Base-by-base conservation (phyloP, 2,797 vertebrate species). In the Loris lydekkerianus region DNA sequence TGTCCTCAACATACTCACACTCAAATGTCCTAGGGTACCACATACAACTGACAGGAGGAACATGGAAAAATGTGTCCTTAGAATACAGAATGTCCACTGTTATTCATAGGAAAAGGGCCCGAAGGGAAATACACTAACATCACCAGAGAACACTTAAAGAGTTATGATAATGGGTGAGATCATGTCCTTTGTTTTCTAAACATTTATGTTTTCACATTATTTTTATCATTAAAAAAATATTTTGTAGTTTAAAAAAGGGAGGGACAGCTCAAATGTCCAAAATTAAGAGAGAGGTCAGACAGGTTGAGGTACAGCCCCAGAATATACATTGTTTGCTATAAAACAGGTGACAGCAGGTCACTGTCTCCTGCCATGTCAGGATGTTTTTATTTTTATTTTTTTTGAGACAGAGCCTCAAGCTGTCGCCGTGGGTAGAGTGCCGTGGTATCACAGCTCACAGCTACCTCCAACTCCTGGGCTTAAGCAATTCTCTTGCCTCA, bases 181-280 rank as follows among this genome's bases (percentile, higher is more conserved):
- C 14, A 43, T 65, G 53, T 78, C 75, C 27, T 21, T n/a, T 37
- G 85, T 60, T 34, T 73, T 60, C 49, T 34, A 72, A 58, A n/a
- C n/a, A 34, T 93, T 21, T 65, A 14, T 27, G 70, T 63, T 86
- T 78, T 73, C 65, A n/a, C 7, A 18, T 63, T 53, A 73, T 70
- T 53, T 80, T 91, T 67, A 81, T 60, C 81, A 89, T 27, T 89
- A 72, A 85, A 81, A 90, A 61, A 20, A 34, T 3, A 76, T 34
- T 76, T 76, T 82, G 46, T 17, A 31, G 18, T 78, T 87, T 46
- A 56, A 56, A 77, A 85, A 67, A 31, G 14, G 60, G 13, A 7
- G 11, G 58, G 65, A 25, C 65, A 67, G 46, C 34, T 77, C 88
- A 37, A 63, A 72, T 11, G 15, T 78, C 43, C 70, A 65, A 65